Conservation (phyloP, 2,888 invertebrate species). For the Sphaerophoria rueppellii region DNA sequence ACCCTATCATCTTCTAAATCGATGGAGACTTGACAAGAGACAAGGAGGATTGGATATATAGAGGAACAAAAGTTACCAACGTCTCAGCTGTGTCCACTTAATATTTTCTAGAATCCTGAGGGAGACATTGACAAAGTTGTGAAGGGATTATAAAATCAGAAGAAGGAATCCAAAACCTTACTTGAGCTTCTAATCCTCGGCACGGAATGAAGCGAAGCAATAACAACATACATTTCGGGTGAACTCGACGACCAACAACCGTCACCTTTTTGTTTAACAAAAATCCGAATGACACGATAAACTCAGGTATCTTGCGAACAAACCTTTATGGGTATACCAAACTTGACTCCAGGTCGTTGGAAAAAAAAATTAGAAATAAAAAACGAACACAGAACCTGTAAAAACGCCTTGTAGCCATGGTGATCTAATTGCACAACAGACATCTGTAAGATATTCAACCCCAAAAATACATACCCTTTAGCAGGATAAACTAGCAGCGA, state of each 20-base stretch:
- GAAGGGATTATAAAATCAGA: slow-evolving; percentile 54
- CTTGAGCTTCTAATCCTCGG: slow-evolving; percentile 41
- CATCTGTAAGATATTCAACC: slow-evolving; percentile 62
- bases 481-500: not conserved
- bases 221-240: slow-evolving; percentile 54
- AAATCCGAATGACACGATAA: slow-evolving; percentile 64
- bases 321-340: not conserved
- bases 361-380: slow-evolving; percentile 7
- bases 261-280: not conserved
- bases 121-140: slow-evolving; percentile 59
- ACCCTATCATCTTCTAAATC: not conserved
- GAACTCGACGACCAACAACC: slow-evolving; percentile 14
- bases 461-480: slow-evolving; percentile 16
- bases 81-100: slow-evolving; percentile 46
- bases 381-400: slow-evolving; percentile 1
- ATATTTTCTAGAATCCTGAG: slow-evolving; percentile 22
- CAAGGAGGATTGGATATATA: not conserved
- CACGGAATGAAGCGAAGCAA: slow-evolving; percentile 55
- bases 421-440: slow-evolving; percentile 67
- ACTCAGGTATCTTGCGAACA: slow-evolving; percentile 43
- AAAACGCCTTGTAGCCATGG: slow-evolving; percentile 56
- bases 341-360: not conserved
- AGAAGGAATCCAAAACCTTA: slow-evolving; percentile 24
- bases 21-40: slow-evolving; percentile 22
- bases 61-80: slow-evolving; percentile 48